Evolutionary conservation across 2,113 vertebrate genomes (phyloP), one percentile per base, ranked within the genome.

Genomic region (Perccottus glenii): DNA sequence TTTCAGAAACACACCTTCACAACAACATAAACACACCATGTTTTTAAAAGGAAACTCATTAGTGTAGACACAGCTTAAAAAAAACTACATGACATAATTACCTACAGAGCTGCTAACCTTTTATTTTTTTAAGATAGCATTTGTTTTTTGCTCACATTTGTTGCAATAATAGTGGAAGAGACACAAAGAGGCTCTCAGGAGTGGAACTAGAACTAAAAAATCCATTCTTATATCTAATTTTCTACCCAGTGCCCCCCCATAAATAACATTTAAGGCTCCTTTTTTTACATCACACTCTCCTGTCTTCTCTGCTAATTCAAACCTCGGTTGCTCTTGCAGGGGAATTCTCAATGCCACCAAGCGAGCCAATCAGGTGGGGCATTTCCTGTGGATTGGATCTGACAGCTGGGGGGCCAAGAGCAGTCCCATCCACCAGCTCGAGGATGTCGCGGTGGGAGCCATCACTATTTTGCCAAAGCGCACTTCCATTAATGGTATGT

Each of bases 341-440:
- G 96, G 96, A 60, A 89, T 98, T 81, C 95, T 98, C 55, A 95
- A 95, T 14, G 96, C 96, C 2, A 95, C 95, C 57, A 98, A 96
- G 89, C 92, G 96, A 85, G 95, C 95, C 2, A 94, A 96, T 75
- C 93, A 95, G 83, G 93, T 95, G 16, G 96, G 95, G 0, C 96
- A 97, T 75, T 98, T 98, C 88, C 92, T 96, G 0, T 98, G 96
- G 96, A 95, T 98, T 70, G 96, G 95, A 75, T 98, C 96, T 0
- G 96, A 98, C 92, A 98, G 94, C 15, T 98, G 96, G 96, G 96
- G 96, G 64, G 93, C 95, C 82, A 98, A 98, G 88, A 79, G 92
- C 68, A 92, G 91, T 76, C 94, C 95, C 0, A 80, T 98, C 33
- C 86, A 94, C 62, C 94, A 94, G 73, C 92, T 96, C 5, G 95